Evolutionary conservation across 2,888 invertebrate genomes (phyloP), one percentile per base, ranked within the genome.

Genomic region (Eupithecia tripunctaria): DNA sequence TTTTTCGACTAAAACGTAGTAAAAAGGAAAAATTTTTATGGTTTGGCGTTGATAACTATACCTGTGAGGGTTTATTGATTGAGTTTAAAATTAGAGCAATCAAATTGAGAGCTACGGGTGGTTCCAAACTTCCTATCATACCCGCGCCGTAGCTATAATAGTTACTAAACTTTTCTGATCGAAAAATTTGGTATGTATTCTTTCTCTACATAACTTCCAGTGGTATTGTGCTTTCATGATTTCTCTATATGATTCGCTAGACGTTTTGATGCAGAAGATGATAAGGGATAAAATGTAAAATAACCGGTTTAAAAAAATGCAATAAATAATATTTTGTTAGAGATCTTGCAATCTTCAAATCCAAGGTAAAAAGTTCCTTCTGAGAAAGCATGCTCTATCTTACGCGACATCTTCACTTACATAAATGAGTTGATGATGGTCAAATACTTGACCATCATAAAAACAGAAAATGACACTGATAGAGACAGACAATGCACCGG

Each of bases 71-170:
- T 60, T 18, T 29, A 27, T 32, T 32, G 63, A 36, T 29, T 29
- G 4, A 63, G 63, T 63, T 63, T 63, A 12, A 63, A 63, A 63
- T 36, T 63, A 63, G 63, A 63, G 32, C 63, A 63, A 63, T 36
- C 29, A 63, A 18, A 36, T 36, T 63, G 63, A 36, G 63, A 63
- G 63, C 63, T n/a, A 5, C 12, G 36, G 0, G 27, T 5, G 21
- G 63, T 21, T 29, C 25, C 32, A 10, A 63, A 36, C 63, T 63
- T 36, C 15, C 12, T 27, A 32, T 32, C n/a, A 18, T 62, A 18
- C 63, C 60, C 29, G 60, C 60, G 15, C 18, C 29, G 29, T 6
- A n/a, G 8, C 29, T 59, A 59, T 59, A 7, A 56, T 25, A 56
- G 56, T 25, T 25, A 29, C 18, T 15, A 18, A 29, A 27, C 47